A percentile compares a stretch with the other conserved stretches of the same genome.
Conservation (phyloP, 2,888 invertebrate genomes). For the Cerastis rubricosa region DNA sequence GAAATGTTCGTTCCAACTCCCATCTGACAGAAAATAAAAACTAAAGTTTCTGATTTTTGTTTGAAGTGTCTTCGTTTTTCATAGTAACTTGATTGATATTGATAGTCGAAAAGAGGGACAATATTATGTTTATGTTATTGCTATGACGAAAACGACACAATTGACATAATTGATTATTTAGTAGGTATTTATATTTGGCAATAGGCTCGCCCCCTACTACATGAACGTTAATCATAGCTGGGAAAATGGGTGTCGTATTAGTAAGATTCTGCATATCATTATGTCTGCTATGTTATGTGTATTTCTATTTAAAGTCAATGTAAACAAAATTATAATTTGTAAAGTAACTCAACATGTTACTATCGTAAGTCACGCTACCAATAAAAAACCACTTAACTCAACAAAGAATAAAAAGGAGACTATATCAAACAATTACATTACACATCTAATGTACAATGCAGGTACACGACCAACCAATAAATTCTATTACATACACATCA, state of each 20-base stretch:
- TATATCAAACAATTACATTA: constrained; percentile 45
- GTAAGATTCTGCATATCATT: neutral
- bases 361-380: constrained; percentile 13
- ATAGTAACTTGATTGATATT: constrained; percentile 5
- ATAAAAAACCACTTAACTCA: constrained; percentile 32
- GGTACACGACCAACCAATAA: constrained; percentile 54
- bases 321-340: constrained; percentile 25
- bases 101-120: neutral
- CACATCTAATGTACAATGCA: constrained; percentile 53
- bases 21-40: constrained; percentile 42
- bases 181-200: neutral
- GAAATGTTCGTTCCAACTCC: constrained; percentile 51
- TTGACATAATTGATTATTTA: neutral
- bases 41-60: constrained; percentile 44
- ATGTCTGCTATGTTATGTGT: neutral
- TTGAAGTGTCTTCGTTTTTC: constrained; percentile 6
- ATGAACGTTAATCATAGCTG: neutral
- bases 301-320: constrained; percentile 14
- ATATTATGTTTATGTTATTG: neutral
- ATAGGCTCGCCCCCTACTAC: neutral
- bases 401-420: constrained; percentile 17
- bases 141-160: neutral
- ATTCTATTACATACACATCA: constrained; percentile 64
- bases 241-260: neutral
- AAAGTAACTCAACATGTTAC: constrained; percentile 10